phyloP scores from a whole-genome alignment of 2,113 vertebrate species.

The Erpornis zantholeuca region DNA sequence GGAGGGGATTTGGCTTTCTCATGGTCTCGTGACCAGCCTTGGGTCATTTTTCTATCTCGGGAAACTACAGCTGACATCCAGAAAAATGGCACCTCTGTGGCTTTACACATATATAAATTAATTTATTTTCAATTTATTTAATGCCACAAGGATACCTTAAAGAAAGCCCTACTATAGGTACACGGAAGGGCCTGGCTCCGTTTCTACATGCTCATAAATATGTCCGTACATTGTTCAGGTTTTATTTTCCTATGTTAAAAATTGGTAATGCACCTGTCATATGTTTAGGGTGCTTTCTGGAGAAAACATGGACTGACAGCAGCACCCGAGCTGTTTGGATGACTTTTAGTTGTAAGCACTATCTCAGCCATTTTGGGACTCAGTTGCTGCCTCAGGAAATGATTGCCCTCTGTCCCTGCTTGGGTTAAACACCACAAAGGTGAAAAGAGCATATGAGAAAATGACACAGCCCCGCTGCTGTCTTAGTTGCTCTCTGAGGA shows the following conservation, averaged over 20 bases:
- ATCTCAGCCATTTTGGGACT: neutral
- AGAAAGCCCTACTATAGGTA: fast-evolving
- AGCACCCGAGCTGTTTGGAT: neutral
- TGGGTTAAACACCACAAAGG: neutral
- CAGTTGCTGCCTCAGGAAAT: neutral
- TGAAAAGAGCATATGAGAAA: neutral
- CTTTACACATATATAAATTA: neutral
- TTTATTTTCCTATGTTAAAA: neutral
- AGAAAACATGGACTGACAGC: neutral
- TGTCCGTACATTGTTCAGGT: fast-evolving
- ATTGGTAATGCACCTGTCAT: neutral
- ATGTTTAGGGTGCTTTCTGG: neutral
- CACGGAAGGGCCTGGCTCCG: neutral
- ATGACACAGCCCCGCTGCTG: neutral
- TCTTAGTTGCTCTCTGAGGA: neutral
- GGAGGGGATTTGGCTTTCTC: neutral
- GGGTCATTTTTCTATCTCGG: constrained; percentile 48
- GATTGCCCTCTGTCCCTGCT: neutral
- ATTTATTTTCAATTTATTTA: neutral
- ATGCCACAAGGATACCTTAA: neutral
- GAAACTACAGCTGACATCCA: constrained; percentile 4
- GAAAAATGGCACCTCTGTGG: neutral
- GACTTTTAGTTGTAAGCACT: neutral
- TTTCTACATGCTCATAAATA: neutral
- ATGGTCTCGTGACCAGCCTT: neutral